phyloP scores from a whole-genome alignment of 1,140 invertebrate genomes.

The Thaumetopoea pityocampa region DNA sequence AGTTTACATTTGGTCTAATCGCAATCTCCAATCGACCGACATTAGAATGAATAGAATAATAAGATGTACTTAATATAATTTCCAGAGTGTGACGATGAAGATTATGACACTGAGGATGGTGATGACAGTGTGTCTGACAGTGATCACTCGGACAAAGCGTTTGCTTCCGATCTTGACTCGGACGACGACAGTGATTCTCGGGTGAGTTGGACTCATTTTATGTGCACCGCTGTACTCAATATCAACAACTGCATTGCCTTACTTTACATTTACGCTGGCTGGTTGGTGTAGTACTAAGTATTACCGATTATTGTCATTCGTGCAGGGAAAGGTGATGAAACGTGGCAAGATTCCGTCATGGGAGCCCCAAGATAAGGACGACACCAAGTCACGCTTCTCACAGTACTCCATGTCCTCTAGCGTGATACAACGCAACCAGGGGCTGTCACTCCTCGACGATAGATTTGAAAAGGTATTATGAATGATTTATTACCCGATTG shows the following conservation, averaged over 20 bases:
- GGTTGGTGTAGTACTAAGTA: too few species aligned
- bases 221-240: too few species aligned
- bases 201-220: too few species aligned
- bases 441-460: slow-evolving; percentile 90
- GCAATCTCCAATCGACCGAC: too few species aligned
- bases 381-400: slow-evolving; percentile 93
- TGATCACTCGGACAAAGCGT: slow-evolving; percentile 51
- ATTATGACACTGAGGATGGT: slow-evolving; percentile 33
- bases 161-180: slow-evolving; percentile 52
- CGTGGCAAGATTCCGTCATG: slow-evolving; percentile 66
- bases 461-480: slow-evolving; percentile 94
- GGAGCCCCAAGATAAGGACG: slow-evolving; percentile 80
- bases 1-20: too few species aligned
- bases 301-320: too few species aligned
- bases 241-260: too few species aligned
- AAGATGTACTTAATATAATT: slow-evolving; percentile 4
- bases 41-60: too few species aligned
- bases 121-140: slow-evolving; percentile 49
- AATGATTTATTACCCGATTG: not conserved
- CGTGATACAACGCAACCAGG: slow-evolving; percentile 90
- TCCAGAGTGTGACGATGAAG: slow-evolving; percentile 14
- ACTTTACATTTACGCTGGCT: too few species aligned
- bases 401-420: slow-evolving; percentile 96
- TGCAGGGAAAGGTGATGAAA: too few species aligned
- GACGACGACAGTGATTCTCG: slow-evolving; percentile 77